Base-by-base conservation (phyloP, 2,888 invertebrate species). In the Blera fallax region DNA sequence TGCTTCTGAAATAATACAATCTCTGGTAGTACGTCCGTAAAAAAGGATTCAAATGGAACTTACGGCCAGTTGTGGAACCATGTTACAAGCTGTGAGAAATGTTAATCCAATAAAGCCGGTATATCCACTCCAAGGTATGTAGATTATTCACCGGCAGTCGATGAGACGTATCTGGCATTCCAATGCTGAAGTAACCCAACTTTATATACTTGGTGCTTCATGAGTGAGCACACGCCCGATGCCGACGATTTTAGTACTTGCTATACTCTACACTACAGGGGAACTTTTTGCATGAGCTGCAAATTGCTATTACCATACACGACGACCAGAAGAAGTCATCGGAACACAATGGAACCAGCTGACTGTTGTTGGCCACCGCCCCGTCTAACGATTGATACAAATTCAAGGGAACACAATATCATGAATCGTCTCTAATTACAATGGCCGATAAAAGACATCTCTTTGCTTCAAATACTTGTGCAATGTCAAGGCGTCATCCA, bases 131-230 rank as follows among this genome's bases (percentile, higher is more conserved):
- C 50, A 18, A 43, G 37, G 14, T 65, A 64, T 84, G 67, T 67
- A 67, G 77, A 81, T 77, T 81, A 64, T 82, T 67, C 67, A 62
- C 69, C 73, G 32, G n/a, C 60, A 14, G 82, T 70, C 40, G 76
- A 62, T 82, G 52, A 72, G 56, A 87, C 77, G 54, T 64, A 69
- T 87, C 87, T 87, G 82, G 34, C 76, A 81, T 72, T 77, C 77
- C 76, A 76, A 77, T 81, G 16, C 60, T 48, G 70, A 54, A 29
- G 82, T 56, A 78, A 14, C 72, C 70, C 64, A 78, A 82, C 82
- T 87, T 87, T 87, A 87, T 87, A 87, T 87, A 74, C 82, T 87
- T 78, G 72, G 73, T 77, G 69, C 45, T 45, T 73, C 62, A 50
- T 45, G 21, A 73, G 67, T 69, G 70, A 58, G 29, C 72, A 65